Conservation (phyloP, 2,888 invertebrate species). For the Ochropleura plecta region DNA sequence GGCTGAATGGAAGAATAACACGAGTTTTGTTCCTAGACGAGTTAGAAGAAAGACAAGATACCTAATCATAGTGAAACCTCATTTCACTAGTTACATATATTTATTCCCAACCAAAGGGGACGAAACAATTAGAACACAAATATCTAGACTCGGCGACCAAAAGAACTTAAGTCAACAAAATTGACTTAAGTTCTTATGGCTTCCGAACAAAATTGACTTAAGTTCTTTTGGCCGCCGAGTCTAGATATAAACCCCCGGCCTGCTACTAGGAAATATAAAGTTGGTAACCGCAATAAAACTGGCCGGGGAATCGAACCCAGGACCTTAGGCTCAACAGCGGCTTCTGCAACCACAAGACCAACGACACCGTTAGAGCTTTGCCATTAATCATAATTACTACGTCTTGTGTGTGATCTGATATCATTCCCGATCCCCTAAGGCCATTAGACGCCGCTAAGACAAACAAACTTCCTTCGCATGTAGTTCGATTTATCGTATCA, state of each 20-base stretch:
- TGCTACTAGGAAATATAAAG: background rate
- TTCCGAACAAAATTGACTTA: no score
- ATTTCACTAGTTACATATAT: background rate
- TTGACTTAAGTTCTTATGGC: no score
- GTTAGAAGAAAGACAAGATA: background rate
- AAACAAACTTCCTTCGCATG: conserved; percentile 36
- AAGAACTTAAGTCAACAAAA: no score
- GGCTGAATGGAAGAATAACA: background rate
- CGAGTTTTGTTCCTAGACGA: background rate
- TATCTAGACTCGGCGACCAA: no score
- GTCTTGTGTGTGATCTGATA: conserved; percentile 4
- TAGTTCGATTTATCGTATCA: conserved; percentile 46
- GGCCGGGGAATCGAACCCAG: background rate
- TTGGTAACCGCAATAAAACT: background rate
- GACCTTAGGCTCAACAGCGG: rapidly evolving
- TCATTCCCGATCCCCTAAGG: conserved; percentile 16
- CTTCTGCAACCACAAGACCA: background rate
- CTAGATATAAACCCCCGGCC: no score
- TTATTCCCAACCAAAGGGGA: background rate
- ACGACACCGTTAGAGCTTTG: background rate
- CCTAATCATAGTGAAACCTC: background rate
- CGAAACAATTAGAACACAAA: background rate
- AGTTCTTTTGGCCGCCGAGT: no score
- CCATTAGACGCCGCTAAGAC: conserved; percentile 28
- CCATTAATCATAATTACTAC: conserved; percentile 13